These are phyloP conservation scores for Uloborus plumipes DNA, from an alignment of 2,888 invertebrate genomes.

Conservation along the genomic window DNA sequence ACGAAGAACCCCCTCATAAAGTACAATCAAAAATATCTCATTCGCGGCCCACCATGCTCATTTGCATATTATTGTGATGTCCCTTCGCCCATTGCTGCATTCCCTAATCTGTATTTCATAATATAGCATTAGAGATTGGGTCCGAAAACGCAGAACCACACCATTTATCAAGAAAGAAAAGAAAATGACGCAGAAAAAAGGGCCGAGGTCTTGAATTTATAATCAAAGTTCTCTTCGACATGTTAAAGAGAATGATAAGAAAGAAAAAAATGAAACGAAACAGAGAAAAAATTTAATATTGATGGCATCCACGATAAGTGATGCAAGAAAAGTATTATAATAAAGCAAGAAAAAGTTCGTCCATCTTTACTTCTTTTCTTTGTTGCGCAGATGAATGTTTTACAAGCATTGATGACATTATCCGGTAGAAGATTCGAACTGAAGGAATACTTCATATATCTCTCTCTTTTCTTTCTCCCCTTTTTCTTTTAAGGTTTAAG, in stretches of 20 bases:
- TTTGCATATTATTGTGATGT: conserved; percentile 60
- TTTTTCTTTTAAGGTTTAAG: conserved; percentile 3
- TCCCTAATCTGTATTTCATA: conserved; percentile 56
- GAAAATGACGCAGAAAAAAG: conserved; percentile 27
- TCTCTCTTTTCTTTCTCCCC: conserved; percentile 22
- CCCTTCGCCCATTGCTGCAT: conserved; percentile 5
- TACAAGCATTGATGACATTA: conserved; percentile 55
- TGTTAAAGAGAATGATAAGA: conserved; percentile 14
- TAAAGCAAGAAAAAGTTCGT: conserved; percentile 24
- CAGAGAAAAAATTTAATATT: conserved; percentile 49
- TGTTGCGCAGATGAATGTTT: conserved; percentile 52
- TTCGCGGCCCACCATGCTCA: conserved; percentile 34
- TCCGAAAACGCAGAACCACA: conserved; percentile 1
- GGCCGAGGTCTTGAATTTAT: conserved; percentile 35
- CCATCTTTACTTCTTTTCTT: neutral
- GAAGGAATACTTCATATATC: conserved; percentile 37
- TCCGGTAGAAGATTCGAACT: conserved; percentile 32
- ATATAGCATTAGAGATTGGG: conserved; percentile 35
- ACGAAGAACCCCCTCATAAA: conserved; percentile 28
- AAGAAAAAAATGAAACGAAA: conserved; percentile 4
- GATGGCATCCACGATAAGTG: conserved; percentile 52
- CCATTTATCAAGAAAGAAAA: conserved; percentile 52
- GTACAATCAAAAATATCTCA: conserved; percentile 59
- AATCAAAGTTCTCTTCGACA: conserved; percentile 51
- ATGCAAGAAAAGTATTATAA: conserved; percentile 56